A percentile compares a stretch with the other conserved stretches of the same genome.
phyloP scores from a whole-genome alignment of 2,113 vertebrate genomes.

The Centropus unirufus region DNA sequence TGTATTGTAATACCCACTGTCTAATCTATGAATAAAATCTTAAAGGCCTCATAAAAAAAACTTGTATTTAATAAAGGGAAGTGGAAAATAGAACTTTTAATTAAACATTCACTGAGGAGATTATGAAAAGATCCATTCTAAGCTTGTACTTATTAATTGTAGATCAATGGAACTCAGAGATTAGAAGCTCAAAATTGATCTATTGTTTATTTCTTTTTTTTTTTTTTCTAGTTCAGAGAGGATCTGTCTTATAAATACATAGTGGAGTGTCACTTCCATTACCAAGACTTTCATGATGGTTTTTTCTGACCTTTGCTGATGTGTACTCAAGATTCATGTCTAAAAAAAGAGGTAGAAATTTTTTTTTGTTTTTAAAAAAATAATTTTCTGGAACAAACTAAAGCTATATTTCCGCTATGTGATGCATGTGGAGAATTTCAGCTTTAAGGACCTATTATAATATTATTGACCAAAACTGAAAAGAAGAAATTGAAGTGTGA shows the following conservation, averaged over 20 bases:
- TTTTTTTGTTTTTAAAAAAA: not conserved
- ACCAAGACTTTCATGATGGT: not conserved
- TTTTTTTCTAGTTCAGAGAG: not conserved
- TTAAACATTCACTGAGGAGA: not conserved
- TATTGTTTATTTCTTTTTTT: not conserved
- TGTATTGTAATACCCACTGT: not conserved
- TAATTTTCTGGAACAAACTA: not conserved
- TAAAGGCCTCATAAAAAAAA: not conserved
- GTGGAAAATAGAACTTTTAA: not conserved
- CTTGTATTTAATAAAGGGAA: not conserved
- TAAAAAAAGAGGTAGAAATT: not conserved
- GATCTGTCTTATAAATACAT: not conserved
- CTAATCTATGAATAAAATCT: not conserved
- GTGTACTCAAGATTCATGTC: not conserved
- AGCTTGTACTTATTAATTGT: not conserved
- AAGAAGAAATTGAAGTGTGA: not conserved
- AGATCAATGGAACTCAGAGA: not conserved
- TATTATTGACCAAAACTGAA: not conserved
- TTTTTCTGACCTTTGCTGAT: not conserved
- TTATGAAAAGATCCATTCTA: not conserved
- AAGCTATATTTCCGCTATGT: not conserved
- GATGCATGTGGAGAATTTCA: not conserved
- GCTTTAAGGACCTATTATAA: not conserved
- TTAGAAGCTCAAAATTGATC: not conserved
- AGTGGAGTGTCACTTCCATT: not conserved